A percentile compares a stretch with the other conserved stretches of the same genome.
Conservation (phyloP, 2,113 vertebrate species). For the Mormoops blainvillei region DNA sequence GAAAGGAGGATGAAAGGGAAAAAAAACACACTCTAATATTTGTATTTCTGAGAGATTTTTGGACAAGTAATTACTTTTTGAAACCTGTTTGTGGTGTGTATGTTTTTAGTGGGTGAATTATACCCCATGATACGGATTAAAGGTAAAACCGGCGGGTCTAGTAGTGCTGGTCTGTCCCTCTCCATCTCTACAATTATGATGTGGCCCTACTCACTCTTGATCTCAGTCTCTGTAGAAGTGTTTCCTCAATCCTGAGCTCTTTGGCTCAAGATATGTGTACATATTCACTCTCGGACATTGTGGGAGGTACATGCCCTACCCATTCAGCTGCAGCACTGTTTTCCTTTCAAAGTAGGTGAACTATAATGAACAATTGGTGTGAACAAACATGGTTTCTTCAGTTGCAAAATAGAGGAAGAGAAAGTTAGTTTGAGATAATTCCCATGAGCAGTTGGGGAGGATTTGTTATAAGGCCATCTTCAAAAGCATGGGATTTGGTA, state of each 20-base stretch:
- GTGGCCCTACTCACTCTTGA: background rate
- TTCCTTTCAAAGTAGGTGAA: slow-evolving; percentile 28
- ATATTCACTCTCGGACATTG: background rate
- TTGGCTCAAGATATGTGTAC: background rate
- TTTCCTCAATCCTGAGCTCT: background rate
- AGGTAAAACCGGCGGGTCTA: slow-evolving; percentile 33
- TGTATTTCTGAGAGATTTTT: background rate
- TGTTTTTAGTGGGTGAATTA: slow-evolving; percentile 50
- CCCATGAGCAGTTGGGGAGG: background rate
- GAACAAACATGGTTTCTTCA: slow-evolving; percentile 33
- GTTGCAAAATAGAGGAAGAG: background rate
- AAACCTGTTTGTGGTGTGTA: slow-evolving; percentile 38
- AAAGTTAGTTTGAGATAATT: slow-evolving; percentile 8
- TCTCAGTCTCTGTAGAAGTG: background rate
- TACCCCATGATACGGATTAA: slow-evolving; percentile 64
- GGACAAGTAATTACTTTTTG: slow-evolving; percentile 52
- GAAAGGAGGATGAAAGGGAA: background rate
- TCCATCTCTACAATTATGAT: slow-evolving; percentile 7
- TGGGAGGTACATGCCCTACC: background rate
- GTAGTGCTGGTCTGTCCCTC: slow-evolving; percentile 5
- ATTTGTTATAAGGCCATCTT: background rate
- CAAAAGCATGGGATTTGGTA: background rate
- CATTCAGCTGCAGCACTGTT: background rate
- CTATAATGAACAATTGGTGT: slow-evolving; percentile 16
- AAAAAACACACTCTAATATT: background rate